Percentiles rank a stretch among this genome's conserved stretches.
Conservation (phyloP, 2,888 invertebrate species). For the Scaptodrosophila latifasciaeformis region DNA sequence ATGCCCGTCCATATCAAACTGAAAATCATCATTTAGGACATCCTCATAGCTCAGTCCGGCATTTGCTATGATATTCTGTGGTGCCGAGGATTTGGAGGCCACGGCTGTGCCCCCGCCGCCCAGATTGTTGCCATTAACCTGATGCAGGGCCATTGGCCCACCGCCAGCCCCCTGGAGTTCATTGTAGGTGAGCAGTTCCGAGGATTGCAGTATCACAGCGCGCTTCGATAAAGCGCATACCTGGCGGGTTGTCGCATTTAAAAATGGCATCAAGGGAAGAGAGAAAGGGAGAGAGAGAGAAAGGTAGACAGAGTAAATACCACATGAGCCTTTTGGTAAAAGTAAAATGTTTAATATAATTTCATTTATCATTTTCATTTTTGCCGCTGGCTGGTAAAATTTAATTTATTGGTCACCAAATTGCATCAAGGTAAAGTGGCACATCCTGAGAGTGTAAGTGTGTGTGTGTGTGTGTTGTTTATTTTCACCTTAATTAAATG, state of each 20-base stretch:
- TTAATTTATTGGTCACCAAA: slow-evolving; percentile 50
- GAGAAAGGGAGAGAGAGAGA: slow-evolving; percentile 3
- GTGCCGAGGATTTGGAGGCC: slow-evolving; percentile 60
- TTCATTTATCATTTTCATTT: slow-evolving; percentile 36
- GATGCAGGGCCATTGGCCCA: slow-evolving; percentile 44
- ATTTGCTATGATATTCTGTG: slow-evolving; percentile 74
- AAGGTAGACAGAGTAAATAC: no score
- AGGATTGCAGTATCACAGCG: slow-evolving; percentile 77
- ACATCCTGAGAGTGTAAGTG: not conserved
- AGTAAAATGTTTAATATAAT: slow-evolving; percentile 32
- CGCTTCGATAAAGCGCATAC: slow-evolving; percentile 85
- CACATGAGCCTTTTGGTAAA: no score
- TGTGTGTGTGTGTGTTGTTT: slow-evolving; percentile 29
- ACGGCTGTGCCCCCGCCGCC: slow-evolving; percentile 48
- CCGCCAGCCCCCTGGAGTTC: slow-evolving; percentile 54
- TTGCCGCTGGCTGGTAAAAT: slow-evolving; percentile 39
- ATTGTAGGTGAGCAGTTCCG: slow-evolving; percentile 75
- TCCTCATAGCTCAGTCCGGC: slow-evolving; percentile 87
- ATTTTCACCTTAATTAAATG: slow-evolving; percentile 63
- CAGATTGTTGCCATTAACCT: slow-evolving; percentile 39
- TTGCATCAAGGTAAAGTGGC: slow-evolving; percentile 25
- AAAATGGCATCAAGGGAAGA: slow-evolving; percentile 2
- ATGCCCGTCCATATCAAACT: slow-evolving; percentile 92
- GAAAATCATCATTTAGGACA: slow-evolving; percentile 89
- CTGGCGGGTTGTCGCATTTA: no score